A percentile compares a stretch with the other conserved stretches of the same genome.
phyloP scores from a whole-genome alignment of 2,797 vertebrate genomes.

The Mico argentatus region DNA sequence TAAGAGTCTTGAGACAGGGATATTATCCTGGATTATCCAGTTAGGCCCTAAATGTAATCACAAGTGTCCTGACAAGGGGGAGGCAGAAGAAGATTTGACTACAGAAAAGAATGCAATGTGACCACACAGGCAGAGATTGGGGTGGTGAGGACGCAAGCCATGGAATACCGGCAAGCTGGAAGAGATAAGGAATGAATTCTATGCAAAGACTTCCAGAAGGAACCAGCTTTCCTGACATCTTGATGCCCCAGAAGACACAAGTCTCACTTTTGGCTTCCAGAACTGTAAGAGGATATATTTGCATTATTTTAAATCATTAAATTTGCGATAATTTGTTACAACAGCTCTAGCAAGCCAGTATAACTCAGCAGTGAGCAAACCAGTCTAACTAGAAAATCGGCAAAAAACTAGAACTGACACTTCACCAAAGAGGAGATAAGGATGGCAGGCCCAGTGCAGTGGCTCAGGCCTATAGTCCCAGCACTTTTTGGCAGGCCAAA shows the following conservation, averaged over 20 bases:
- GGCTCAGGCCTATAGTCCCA: not conserved
- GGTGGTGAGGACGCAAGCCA: not conserved
- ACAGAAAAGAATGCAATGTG: not conserved
- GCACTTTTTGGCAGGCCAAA: not conserved
- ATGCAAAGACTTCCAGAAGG: not conserved
- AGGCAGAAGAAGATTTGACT: not conserved
- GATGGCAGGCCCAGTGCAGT: not conserved
- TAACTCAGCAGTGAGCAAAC: not conserved
- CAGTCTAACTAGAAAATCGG: not conserved
- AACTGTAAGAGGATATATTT: not conserved
- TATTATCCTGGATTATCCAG: not conserved
- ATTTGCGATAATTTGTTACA: not conserved
- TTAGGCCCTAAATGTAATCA: not conserved
- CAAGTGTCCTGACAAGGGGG: not conserved
- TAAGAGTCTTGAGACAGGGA: not conserved
- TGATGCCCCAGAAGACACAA: not conserved
- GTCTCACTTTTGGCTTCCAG: not conserved
- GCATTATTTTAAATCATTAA: not conserved
- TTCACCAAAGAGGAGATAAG: not conserved
- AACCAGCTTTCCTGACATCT: not conserved
- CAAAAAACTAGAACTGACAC: not conserved
- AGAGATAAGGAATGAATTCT: not conserved
- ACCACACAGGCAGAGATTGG: not conserved
- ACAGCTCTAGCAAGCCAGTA: not conserved
- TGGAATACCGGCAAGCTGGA: not conserved